Evolutionary conservation across 1,140 invertebrate genomes (phyloP).

Genomic region (Drosophila guanche): DNA sequence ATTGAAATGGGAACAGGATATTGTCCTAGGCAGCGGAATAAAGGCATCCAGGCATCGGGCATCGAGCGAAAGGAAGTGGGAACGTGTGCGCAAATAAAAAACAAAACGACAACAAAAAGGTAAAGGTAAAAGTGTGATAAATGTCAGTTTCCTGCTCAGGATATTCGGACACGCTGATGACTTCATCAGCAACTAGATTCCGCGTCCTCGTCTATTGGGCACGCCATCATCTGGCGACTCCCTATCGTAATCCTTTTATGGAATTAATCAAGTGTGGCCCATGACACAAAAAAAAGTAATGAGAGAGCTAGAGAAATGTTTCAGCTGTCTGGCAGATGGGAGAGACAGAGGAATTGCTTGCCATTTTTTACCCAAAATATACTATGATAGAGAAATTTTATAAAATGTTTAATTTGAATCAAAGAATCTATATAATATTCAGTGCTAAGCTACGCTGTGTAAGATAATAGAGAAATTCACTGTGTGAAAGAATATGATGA

Average conservation of each 20-base stretch:
- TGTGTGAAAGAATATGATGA: conserved; percentile 51
- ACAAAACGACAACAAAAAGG: conserved; percentile 29
- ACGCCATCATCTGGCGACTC: conserved; percentile 68
- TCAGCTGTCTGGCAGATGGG: conserved; percentile 56
- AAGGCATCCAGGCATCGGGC: not conserved
- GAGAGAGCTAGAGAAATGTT: conserved; percentile 10
- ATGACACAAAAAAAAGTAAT: conserved; percentile 34
- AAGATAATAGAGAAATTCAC: not conserved
- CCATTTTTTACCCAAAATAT: not conserved
- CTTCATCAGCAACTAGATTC: conserved; percentile 63
- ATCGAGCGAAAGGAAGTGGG: conserved; percentile 46
- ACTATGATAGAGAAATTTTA: not conserved
- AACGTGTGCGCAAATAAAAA: conserved; percentile 76
- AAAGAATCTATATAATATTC: not conserved
- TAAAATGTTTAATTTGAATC: not conserved
- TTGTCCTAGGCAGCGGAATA: conserved; percentile 40
- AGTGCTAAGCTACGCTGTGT: too few species aligned
- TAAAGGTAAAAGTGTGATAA: conserved; percentile 72
- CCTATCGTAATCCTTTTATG: conserved; percentile 71
- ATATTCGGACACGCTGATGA: conserved; percentile 72
- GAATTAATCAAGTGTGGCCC: conserved; percentile 79
- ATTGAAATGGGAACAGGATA: conserved; percentile 82
- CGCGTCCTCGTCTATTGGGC: conserved; percentile 33
- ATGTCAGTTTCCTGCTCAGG: conserved; percentile 83
- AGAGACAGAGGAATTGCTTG: conserved; percentile 4